Conservation (phyloP, 2,113 vertebrate genomes). For the Pristiophorus japonicus region DNA sequence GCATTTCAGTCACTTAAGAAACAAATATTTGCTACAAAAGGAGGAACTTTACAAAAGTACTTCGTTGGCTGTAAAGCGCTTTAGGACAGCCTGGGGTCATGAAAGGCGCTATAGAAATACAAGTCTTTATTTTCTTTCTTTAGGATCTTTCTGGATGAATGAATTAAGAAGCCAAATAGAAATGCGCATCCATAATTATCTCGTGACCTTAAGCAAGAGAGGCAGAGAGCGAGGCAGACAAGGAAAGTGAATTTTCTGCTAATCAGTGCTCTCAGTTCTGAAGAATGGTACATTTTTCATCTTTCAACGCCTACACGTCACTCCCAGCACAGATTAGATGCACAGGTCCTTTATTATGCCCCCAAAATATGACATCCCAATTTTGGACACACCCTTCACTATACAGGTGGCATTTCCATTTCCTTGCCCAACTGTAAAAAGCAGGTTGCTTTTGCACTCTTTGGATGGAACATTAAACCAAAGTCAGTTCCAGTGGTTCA, state of each 20-base stretch:
- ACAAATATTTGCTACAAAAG: neutral
- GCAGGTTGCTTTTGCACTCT: too few species aligned
- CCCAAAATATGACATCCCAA: too few species aligned
- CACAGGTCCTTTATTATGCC: too few species aligned
- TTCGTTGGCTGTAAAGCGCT: too few species aligned
- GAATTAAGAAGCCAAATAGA: neutral
- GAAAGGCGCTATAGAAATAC: neutral
- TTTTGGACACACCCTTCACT: too few species aligned
- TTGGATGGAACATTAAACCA: too few species aligned
- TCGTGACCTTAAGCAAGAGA: neutral
- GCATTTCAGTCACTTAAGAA: neutral
- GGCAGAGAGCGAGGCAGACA: neutral
- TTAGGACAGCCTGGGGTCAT: too few species aligned
- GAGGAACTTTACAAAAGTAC: too few species aligned
- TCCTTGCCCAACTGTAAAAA: too few species aligned
- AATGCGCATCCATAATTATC: neutral
- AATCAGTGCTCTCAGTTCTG: neutral
- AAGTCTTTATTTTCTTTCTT: neutral
- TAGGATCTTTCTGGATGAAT: neutral
- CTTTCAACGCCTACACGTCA: neutral
- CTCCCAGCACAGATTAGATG: too few species aligned
- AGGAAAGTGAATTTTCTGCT: neutral
- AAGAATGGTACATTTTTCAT: neutral
- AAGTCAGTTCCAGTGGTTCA: neutral
- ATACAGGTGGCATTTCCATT: too few species aligned